Evolutionary conservation across 1,140 invertebrate species (phyloP).

Genomic region (Agrilus planipennis): DNA sequence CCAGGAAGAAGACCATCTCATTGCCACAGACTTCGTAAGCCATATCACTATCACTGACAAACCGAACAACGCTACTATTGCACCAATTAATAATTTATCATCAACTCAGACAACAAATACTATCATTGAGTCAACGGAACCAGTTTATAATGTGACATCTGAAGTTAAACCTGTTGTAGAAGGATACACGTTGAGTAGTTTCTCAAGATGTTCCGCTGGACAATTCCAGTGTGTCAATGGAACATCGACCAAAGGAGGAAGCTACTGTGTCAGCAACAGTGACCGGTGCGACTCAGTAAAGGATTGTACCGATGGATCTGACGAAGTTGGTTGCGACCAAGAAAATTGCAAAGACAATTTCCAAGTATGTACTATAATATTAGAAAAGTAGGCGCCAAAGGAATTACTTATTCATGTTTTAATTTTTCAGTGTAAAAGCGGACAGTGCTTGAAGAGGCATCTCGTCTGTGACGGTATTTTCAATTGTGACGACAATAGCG

Average conservation of each 20-base stretch:
- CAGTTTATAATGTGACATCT: background rate
- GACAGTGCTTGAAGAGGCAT: constrained; percentile 56
- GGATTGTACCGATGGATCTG: constrained; percentile 52
- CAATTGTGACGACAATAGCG: constrained; percentile 58
- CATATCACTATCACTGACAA: background rate
- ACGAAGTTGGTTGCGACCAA: constrained; percentile 46
- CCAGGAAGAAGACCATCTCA: background rate
- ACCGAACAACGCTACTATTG: background rate
- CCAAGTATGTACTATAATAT: constrained; percentile 23
- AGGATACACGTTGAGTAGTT: constrained; percentile 24
- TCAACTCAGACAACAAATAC: no score
- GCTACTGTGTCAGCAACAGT: constrained; percentile 42
- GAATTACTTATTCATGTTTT: background rate
- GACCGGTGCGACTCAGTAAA: constrained; percentile 48
- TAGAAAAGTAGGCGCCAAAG: background rate
- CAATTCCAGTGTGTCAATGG: constrained; percentile 51
- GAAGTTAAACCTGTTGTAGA: constrained; percentile 27
- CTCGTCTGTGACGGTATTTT: constrained; percentile 62
- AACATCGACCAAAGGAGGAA: constrained; percentile 42
- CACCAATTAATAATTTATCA: no score
- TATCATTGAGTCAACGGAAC: constrained; percentile 4
- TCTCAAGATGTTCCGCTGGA: constrained; percentile 42
- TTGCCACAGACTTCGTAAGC: background rate
- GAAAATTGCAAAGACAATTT: constrained; percentile 48
- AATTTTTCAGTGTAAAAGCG: constrained; percentile 47